Percentiles rank a stretch among this genome's conserved stretches.
phyloP scores from a whole-genome alignment of 2,888 invertebrate genomes.

The Trachelus stipa region DNA sequence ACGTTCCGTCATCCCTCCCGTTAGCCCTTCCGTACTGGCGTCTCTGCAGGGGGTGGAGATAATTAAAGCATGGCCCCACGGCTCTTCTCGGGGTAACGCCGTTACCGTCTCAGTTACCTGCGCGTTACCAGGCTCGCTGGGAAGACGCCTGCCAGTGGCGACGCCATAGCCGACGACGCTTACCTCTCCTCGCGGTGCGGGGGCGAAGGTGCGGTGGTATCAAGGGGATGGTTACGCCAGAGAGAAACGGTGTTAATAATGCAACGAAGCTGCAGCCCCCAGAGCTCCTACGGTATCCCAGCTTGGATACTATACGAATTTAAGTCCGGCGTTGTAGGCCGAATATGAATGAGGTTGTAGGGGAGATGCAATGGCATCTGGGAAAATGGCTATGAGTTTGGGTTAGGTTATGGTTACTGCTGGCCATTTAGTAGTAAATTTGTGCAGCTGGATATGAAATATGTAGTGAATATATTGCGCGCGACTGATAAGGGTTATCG shows the following conservation, averaged over 20 bases:
- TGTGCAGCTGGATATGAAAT: too few relatives aligned
- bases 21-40: slow-evolving; percentile 3
- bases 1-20: too few relatives aligned
- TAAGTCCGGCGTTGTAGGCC: slow-evolving; percentile 14
- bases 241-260: slow-evolving; percentile 23
- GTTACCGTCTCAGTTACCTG: slow-evolving; percentile 44
- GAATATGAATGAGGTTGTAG: slow-evolving; percentile 17
- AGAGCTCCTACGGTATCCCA: slow-evolving; percentile 11
- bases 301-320: slow-evolving; percentile 12
- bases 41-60: slow-evolving; percentile 39
- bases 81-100: slow-evolving; percentile 26
- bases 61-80: slow-evolving; percentile 43
- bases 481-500: too few relatives aligned
- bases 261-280: slow-evolving; percentile 16
- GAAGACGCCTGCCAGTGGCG: neutral
- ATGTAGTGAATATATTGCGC: too few relatives aligned
- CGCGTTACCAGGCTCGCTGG: slow-evolving; percentile 36
- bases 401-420: too few relatives aligned
- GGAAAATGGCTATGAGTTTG: too few relatives aligned
- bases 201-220: neutral
- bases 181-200: slow-evolving; percentile 5
- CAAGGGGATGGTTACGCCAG: slow-evolving; percentile 8
- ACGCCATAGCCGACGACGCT: slow-evolving; percentile 2
- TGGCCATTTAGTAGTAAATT: too few relatives aligned
- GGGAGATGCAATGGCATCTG: neutral